Base-by-base conservation (phyloP, 2,113 vertebrate species). In the Lanius collurio region DNA sequence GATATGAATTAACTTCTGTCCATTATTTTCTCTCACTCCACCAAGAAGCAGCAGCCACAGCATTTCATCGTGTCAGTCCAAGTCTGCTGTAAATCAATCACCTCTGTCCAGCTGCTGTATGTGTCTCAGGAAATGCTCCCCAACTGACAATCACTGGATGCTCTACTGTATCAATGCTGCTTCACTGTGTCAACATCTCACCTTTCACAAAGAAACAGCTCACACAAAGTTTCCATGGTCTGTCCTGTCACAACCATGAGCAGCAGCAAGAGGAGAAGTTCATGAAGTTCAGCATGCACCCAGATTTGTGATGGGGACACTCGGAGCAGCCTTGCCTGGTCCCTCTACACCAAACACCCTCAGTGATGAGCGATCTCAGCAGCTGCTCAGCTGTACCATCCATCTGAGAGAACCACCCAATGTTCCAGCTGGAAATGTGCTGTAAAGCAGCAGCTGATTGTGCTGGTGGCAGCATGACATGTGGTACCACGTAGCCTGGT, bases 261-360 rank as follows among this genome's bases (percentile, higher is more conserved):
- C 47, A 71, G 42, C 8, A 60, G 7, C 37, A 82, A 39, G 50
- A 68, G 41, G 39, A 60, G 23, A 90, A 64, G 30, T 50, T 65
- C 9, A 9, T 1, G 0, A 59, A 67, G 37, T 13, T 67, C 59
- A 71, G 26, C 2, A 1, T 42, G 6, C 0, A 2, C 41, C 27
- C 4, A 11, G 44, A 47, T 9, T 35, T 68, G 57, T 7, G 3
- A 71, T 0, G 0, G 7, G 28, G 33, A 31, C 1, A 0, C 46
- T 50, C 2, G 1, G n/a, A 91, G 37, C 47, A 81, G 47, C 44
- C 46, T 71, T 56, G n/a, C 39, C 39, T 47, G 47, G 11, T 74
- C 16, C 21, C 42, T 83, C 42, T 52, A 33, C 0, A 4, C 12
- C 11, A 2, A 81, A 47, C 1, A 2, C 14, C 26, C 26, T 63